Evolutionary conservation across 37 sponge, comb jelly and placozoan genomes (phyloP).

Genomic region (Eunapius fragilis): DNA sequence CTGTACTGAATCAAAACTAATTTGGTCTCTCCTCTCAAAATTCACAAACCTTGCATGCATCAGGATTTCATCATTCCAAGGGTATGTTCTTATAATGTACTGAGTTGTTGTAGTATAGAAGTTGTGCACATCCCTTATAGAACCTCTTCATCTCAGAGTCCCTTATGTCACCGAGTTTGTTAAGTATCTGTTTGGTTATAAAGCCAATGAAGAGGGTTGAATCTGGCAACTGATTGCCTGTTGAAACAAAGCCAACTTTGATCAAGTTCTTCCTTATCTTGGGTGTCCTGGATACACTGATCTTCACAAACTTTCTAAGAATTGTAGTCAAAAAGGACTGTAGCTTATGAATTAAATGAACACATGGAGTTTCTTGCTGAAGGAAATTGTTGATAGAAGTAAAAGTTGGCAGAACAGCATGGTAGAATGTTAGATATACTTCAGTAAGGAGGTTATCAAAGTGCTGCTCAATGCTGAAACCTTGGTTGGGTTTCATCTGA

Average conservation of each 20-base stretch:
- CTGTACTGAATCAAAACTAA: conserved; percentile 22
- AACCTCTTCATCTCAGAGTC: conserved; percentile 24
- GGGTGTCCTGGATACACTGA: background rate
- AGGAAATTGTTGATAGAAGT: background rate
- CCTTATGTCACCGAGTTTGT: conserved; percentile 25
- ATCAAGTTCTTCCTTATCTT: background rate
- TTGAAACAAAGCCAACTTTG: background rate
- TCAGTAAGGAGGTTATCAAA: conserved; percentile 25
- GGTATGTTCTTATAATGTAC: conserved; percentile 24
- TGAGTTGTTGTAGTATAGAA: conserved; percentile 32
- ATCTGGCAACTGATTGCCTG: conserved; percentile 29
- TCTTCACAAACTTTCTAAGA: conserved; percentile 13
- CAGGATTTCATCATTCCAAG: conserved; percentile 54
- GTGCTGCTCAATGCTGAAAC: background rate
- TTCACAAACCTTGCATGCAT: conserved; percentile 47
- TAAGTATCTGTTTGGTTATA: conserved; percentile 14
- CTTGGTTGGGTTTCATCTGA: conserved; percentile 13
- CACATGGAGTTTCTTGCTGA: too few relatives aligned
- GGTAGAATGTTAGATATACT: conserved; percentile 42
- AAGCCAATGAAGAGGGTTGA: conserved; percentile 28
- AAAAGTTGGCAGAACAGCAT: conserved; percentile 28
- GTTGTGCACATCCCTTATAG: conserved; percentile 30
- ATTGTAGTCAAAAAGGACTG: conserved; percentile 18
- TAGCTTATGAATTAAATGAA: conserved; percentile 20
- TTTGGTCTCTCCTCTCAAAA: conserved; percentile 21